These are phyloP conservation scores for Aporophyla nigra DNA, from an alignment of 2,888 invertebrate genomes.

Conservation along the genomic window DNA sequence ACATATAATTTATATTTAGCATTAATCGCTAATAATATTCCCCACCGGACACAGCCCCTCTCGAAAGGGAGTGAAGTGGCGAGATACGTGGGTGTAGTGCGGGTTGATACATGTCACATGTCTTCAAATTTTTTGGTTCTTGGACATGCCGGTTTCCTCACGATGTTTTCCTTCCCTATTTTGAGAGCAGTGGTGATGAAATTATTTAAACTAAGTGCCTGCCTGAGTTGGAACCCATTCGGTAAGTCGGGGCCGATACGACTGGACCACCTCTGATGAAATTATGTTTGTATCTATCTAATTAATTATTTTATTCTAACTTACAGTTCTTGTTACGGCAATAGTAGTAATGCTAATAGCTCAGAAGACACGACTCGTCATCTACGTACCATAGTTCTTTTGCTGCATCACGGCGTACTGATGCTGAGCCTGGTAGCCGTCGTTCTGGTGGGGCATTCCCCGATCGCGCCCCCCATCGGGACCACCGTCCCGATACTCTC, in stretches of 20 bases:
- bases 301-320: not conserved
- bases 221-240: too few species aligned
- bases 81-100: too few species aligned
- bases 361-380: not conserved
- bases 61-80: too few species aligned
- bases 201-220: too few species aligned
- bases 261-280: not conserved
- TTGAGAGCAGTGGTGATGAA: too few species aligned
- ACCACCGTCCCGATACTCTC: conserved; percentile 79
- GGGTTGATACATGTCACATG: too few species aligned
- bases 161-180: too few species aligned
- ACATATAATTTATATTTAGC: not conserved
- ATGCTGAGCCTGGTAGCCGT: conserved; percentile 72
- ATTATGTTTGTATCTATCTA: not conserved
- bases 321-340: not conserved
- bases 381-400: conserved; percentile 81
- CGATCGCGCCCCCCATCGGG: conserved; percentile 75
- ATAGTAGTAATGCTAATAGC: not conserved
- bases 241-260: too few species aligned
- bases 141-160: too few species aligned
- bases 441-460: conserved; percentile 73
- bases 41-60: too few species aligned
- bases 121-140: too few species aligned
- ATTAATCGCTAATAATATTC: too few species aligned
- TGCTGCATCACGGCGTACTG: conserved; percentile 82